Evolutionary conservation across 2,113 vertebrate genomes (phyloP).

Genomic region (Zosterops japonicus): DNA sequence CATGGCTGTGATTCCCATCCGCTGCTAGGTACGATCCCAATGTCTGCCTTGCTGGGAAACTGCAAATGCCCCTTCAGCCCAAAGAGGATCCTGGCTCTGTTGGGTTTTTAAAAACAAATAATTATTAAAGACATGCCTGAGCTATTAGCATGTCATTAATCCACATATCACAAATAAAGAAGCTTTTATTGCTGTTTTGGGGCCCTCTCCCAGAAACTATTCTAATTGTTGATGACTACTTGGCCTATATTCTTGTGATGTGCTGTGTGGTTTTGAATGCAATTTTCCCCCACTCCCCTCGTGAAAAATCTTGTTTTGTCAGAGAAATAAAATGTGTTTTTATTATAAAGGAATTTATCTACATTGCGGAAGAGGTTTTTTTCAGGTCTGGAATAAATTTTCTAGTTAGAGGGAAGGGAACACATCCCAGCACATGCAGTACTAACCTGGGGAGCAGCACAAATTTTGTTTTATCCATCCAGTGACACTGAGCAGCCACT

Average conservation of each 20-base stretch:
- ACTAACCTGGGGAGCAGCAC: neutral
- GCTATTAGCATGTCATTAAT: conserved; percentile 9
- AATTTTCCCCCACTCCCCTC: neutral
- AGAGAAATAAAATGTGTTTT: neutral
- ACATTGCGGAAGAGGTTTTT: neutral
- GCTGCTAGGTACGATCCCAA: neutral
- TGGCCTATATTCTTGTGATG: neutral
- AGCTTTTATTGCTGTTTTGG: neutral
- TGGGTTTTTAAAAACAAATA: neutral
- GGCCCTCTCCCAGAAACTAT: neutral
- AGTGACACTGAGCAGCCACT: neutral
- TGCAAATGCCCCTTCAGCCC: neutral
- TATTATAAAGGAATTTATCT: neutral
- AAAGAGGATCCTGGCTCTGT: neutral
- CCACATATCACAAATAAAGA: neutral
- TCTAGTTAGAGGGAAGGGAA: neutral
- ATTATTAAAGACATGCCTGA: neutral
- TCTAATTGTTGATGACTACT: neutral
- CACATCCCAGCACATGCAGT: neutral
- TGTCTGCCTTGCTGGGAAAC: neutral
- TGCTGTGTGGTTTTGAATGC: neutral
- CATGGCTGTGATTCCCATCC: neutral
- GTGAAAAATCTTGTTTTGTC: neutral
- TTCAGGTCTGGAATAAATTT: neutral
- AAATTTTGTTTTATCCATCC: neutral